Evolutionary conservation across 1,140 invertebrate genomes (phyloP).

Genomic region (Drosophila nasuta): DNA sequence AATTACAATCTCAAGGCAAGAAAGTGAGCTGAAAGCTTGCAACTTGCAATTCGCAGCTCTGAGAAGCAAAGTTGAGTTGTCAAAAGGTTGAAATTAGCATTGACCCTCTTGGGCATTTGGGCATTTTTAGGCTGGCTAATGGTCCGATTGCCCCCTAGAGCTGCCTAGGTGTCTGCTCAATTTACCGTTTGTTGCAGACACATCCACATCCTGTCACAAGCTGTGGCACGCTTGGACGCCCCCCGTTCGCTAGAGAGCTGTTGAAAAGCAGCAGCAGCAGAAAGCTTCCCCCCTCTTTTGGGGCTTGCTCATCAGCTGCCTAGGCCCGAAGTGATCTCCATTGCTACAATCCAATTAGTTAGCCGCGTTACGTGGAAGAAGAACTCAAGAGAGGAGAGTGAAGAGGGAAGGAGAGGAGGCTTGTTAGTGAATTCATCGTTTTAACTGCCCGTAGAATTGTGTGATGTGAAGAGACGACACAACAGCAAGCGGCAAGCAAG

Average conservation of each 20-base stretch:
- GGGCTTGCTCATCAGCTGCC: not conserved
- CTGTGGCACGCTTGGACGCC: slow-evolving; percentile 43
- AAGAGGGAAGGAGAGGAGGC: slow-evolving; percentile 8
- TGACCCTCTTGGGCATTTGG: slow-evolving; percentile 62
- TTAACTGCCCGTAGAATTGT: slow-evolving; percentile 41
- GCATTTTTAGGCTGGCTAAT: slow-evolving; percentile 37
- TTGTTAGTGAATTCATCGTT: slow-evolving; percentile 57
- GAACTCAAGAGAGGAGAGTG: no score
- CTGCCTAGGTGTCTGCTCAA: slow-evolving; percentile 33
- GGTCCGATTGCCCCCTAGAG: slow-evolving; percentile 18
- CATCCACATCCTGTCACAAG: slow-evolving; percentile 52
- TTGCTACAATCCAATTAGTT: slow-evolving; percentile 49
- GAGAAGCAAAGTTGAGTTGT: slow-evolving; percentile 62
- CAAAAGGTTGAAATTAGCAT: slow-evolving; percentile 81
- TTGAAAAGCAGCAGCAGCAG: not conserved
- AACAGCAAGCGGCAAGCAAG: slow-evolving; percentile 15
- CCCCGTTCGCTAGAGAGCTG: not conserved
- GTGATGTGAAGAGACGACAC: not conserved
- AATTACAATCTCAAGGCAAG: slow-evolving; percentile 75
- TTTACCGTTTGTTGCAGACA: slow-evolving; percentile 54
- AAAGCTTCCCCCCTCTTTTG: not conserved
- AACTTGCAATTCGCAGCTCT: not conserved
- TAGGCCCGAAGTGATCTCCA: slow-evolving; percentile 10
- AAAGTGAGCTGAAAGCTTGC: slow-evolving; percentile 64
- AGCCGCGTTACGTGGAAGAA: slow-evolving; percentile 22